These are phyloP conservation scores for Amyelois transitella DNA, from an alignment of 1,140 invertebrate species.

Conservation along the genomic window DNA sequence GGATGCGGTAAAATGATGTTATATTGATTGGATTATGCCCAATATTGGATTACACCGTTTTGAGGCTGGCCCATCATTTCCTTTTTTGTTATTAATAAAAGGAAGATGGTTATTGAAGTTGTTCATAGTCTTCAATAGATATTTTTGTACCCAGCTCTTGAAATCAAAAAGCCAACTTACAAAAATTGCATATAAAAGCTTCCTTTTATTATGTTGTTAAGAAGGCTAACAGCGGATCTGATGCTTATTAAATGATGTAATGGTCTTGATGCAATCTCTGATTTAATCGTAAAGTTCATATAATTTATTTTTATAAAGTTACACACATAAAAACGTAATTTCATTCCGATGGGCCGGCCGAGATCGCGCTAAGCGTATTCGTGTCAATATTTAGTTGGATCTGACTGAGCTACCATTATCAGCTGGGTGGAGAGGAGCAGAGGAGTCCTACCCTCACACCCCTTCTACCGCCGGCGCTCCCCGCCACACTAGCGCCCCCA, in stretches of 20 bases:
- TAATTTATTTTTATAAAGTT: too few species aligned
- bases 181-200: too few species aligned
- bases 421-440: conserved; percentile 37
- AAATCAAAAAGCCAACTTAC: too few species aligned
- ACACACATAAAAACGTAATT: too few species aligned
- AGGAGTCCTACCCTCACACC: conserved; percentile 45
- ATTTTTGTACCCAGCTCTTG: too few species aligned
- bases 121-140: too few species aligned
- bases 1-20: background rate
- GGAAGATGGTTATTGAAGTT: background rate
- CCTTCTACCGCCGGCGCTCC: conserved; percentile 44
- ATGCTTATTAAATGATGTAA: too few species aligned
- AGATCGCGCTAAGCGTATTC: background rate
- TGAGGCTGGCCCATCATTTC: background rate
- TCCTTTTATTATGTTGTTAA: too few species aligned
- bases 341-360: background rate
- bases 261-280: too few species aligned
- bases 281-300: too few species aligned
- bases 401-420: conserved; percentile 5
- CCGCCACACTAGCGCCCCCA: conserved; percentile 21
- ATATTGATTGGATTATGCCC: background rate
- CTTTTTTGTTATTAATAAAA: background rate
- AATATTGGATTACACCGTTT: background rate
- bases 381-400: too few species aligned
- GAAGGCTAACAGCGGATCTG: too few species aligned